A percentile compares a stretch with the other conserved stretches of the same genome.
Evolutionary conservation across 1,140 invertebrate genomes (phyloP).

Genomic region (Coptotermes formosanus): DNA sequence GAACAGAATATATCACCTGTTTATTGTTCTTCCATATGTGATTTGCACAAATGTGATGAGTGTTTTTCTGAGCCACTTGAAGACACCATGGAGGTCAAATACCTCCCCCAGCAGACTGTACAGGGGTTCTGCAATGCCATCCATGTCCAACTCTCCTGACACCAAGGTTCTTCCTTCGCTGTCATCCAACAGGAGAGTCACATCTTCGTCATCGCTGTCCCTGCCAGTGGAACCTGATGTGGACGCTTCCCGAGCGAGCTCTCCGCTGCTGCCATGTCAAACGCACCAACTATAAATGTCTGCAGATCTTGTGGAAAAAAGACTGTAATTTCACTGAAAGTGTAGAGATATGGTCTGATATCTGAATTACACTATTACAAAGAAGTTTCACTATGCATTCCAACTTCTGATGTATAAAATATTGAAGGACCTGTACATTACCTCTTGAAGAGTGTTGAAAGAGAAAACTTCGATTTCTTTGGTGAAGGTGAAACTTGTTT

Average conservation of each 20-base stretch:
- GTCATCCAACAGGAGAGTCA: constrained; percentile 66
- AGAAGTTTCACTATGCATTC: no score
- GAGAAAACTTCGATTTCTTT: constrained; percentile 81
- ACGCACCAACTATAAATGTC: no score
- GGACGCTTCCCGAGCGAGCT: constrained; percentile 38
- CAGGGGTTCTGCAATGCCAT: constrained; percentile 84
- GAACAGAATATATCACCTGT: constrained; percentile 57
- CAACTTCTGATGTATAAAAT: no score
- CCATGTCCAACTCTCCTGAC: constrained; percentile 52
- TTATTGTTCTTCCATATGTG: constrained; percentile 87
- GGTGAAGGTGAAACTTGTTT: constrained; percentile 72
- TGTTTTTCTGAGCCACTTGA: constrained; percentile 81
- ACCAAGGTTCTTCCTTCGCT: constrained; percentile 38
- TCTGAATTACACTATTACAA: no score
- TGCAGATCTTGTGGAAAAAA: no score
- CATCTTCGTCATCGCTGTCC: constrained; percentile 68
- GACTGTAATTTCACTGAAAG: no score
- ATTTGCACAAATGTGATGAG: constrained; percentile 90
- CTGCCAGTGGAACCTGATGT: constrained; percentile 43
- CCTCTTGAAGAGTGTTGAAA: constrained; percentile 84
- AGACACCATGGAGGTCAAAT: constrained; percentile 85
- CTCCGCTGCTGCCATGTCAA: constrained; percentile 40
- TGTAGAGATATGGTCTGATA: no score
- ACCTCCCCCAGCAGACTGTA: constrained; percentile 83
- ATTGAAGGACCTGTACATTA: constrained; percentile 44